A percentile compares a stretch with the other conserved stretches of the same genome.
Conservation (phyloP, 2,113 vertebrate species). For the Pandion haliaetus region DNA sequence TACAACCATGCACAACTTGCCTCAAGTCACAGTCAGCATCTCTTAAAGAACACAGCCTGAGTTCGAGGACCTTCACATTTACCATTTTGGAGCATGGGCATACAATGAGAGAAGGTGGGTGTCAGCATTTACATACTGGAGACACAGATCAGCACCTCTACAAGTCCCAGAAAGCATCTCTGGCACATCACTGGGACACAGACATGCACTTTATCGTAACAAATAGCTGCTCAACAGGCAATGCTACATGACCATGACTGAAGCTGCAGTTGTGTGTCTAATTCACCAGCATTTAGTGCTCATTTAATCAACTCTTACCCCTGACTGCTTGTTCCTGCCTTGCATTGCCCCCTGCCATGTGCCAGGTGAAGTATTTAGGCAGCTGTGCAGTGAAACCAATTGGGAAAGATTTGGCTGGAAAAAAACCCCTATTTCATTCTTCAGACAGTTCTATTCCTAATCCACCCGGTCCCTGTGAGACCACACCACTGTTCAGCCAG, state of each 20-base stretch:
- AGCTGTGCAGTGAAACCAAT: accelerated
- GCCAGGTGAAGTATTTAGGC: background rate
- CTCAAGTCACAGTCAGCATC: accelerated
- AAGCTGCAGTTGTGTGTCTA: background rate
- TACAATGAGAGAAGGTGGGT: background rate
- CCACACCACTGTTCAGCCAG: background rate
- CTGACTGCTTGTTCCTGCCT: background rate
- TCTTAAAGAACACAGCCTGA: background rate
- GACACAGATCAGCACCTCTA: background rate
- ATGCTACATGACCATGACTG: background rate
- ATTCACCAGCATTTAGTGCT: background rate
- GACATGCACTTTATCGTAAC: background rate
- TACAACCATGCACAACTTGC: background rate
- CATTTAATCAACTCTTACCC: background rate
- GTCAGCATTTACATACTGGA: background rate
- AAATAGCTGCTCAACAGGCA: background rate
- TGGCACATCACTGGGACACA: background rate
- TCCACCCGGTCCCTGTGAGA: background rate
- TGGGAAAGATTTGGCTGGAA: background rate
- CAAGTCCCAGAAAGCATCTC: background rate
- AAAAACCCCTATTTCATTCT: background rate
- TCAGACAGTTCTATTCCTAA: background rate
- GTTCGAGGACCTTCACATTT: background rate
- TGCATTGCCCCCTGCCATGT: background rate
- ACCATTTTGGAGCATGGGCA: background rate